Evolutionary conservation across 1,140 invertebrate genomes (phyloP).

Genomic region (Physella acuta): DNA sequence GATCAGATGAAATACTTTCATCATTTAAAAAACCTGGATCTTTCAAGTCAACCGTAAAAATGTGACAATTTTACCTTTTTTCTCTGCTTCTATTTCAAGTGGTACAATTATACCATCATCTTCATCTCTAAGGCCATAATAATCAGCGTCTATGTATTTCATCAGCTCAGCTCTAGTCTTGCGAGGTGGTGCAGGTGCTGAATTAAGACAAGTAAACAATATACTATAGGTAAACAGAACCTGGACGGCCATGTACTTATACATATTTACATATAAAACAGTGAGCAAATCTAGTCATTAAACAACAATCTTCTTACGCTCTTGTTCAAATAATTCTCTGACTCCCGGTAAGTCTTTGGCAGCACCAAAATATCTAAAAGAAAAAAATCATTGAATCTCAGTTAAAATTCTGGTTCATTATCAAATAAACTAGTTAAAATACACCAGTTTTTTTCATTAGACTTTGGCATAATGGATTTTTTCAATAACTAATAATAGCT

Average conservation of each 20-base stretch:
- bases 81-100: conserved; percentile 80
- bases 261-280: no score
- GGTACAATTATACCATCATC: conserved; percentile 94
- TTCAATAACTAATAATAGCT: no score
- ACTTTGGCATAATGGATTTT: no score
- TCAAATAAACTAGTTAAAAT: no score
- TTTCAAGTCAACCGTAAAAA: neutral
- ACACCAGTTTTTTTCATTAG: no score
- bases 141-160: conserved; percentile 97
- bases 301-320: conserved; percentile 69
- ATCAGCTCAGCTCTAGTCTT: conserved; percentile 95
- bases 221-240: no score
- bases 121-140: conserved; percentile 98
- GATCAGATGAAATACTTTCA: neutral
- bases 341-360: conserved; percentile 98
- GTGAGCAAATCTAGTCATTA: no score
- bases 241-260: no score
- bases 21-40: neutral
- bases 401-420: no score
- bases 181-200: conserved; percentile 76
- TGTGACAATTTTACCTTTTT: conserved; percentile 62
- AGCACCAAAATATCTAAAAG: conserved; percentile 83
- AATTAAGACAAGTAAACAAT: no score
- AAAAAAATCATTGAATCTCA: conserved; percentile 16
- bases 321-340: conserved; percentile 94